Percentiles rank a stretch among this genome's conserved stretches.
These are phyloP conservation scores for Corythornis vintsioides DNA, from an alignment of 2,113 vertebrate genomes.

Conservation along the genomic window DNA sequence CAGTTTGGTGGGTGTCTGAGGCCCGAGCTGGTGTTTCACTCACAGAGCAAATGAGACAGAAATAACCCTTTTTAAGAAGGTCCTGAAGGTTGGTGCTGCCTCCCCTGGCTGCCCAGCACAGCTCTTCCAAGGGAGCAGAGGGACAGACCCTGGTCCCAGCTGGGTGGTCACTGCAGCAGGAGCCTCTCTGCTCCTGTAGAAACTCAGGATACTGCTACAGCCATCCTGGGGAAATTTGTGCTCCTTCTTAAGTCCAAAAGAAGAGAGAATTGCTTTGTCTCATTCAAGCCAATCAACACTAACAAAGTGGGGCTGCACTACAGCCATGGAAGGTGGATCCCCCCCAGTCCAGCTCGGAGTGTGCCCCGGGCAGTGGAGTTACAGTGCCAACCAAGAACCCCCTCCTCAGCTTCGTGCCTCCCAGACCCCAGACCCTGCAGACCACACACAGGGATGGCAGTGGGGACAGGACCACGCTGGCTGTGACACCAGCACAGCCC, in stretches of 20 bases:
- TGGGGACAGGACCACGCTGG: too few species aligned
- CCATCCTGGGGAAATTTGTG: neutral
- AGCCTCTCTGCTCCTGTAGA: neutral
- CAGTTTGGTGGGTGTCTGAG: neutral
- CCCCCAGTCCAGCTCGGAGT: fast-evolving
- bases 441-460: neutral
- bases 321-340: neutral
- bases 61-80: neutral
- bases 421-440: neutral
- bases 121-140: neutral
- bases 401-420: fast-evolving
- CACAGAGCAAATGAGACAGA: neutral
- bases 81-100: neutral
- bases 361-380: fast-evolving
- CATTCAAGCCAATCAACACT: neutral
- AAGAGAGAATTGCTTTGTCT: neutral
- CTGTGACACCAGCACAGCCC: neutral
- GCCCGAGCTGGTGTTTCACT: neutral
- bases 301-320: fast-evolving
- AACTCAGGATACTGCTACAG: fast-evolving
- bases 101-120: neutral
- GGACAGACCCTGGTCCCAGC: neutral
- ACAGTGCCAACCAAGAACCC: fast-evolving
- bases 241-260: neutral
- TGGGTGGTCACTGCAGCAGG: neutral